Percentiles rank a stretch among this genome's conserved stretches.
Evolutionary conservation across 2,888 invertebrate species (phyloP).

Genomic region (Drosophila kuntzei): DNA sequence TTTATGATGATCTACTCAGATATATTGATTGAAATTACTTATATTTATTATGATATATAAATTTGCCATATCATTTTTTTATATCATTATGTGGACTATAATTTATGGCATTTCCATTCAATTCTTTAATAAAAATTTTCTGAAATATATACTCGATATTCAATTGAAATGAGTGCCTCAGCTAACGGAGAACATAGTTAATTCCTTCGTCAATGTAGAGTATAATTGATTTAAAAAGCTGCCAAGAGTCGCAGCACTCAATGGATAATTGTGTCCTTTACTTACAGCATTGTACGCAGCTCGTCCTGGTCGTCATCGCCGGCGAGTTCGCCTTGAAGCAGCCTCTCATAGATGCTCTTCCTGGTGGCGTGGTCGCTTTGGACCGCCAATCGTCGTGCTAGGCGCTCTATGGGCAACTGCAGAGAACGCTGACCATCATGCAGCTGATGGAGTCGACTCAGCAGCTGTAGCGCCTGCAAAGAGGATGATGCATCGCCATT

Average conservation of each 20-base stretch:
- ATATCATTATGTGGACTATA: too few species aligned
- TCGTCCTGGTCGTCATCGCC: conserved; percentile 61
- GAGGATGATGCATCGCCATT: conserved; percentile 20
- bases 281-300: conserved; percentile 74
- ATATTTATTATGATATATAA: too few species aligned
- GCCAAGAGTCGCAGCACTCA: conserved; percentile 29
- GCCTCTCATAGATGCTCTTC: conserved; percentile 66
- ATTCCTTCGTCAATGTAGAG: background rate
- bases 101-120: too few species aligned
- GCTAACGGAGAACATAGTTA: background rate
- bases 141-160: too few species aligned
- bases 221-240: conserved; percentile 37
- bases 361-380: conserved; percentile 55
- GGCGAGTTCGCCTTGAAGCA: conserved; percentile 60
- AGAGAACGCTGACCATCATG: conserved; percentile 62
- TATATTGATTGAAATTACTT: too few species aligned
- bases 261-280: conserved; percentile 41
- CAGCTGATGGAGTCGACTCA: conserved; percentile 73
- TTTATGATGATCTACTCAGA: too few species aligned
- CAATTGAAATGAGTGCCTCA: background rate
- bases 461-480: conserved; percentile 69
- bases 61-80: too few species aligned
- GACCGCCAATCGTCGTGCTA: conserved; percentile 67
- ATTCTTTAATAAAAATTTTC: too few species aligned
- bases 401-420: conserved; percentile 78